phyloP scores from a whole-genome alignment of 2,797 vertebrate species.

The Sorex maritimensis region DNA sequence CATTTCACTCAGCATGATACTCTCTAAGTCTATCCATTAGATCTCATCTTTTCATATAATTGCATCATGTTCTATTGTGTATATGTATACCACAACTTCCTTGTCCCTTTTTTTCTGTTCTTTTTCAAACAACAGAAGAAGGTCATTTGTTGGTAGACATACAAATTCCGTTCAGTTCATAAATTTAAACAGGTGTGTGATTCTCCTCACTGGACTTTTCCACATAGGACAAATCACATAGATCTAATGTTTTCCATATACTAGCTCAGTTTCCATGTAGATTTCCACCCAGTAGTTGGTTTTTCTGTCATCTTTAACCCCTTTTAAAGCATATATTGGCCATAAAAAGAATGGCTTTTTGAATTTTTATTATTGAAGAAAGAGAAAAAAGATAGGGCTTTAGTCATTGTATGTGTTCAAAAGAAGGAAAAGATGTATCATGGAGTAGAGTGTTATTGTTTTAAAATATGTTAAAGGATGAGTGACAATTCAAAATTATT shows the following conservation, averaged over 20 bases:
- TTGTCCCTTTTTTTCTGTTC: too few relatives aligned
- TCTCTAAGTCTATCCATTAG: too few relatives aligned
- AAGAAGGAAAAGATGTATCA: slow-evolving; percentile 16
- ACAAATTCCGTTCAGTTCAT: background rate
- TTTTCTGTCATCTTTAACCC: background rate
- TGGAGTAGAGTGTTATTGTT: slow-evolving; percentile 27
- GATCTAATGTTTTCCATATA: slow-evolving; percentile 12
- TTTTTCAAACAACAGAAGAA: too few relatives aligned
- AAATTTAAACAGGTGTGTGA: background rate
- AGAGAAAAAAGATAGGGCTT: slow-evolving; percentile 42
- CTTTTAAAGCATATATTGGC: background rate
- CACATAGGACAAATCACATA: background rate
- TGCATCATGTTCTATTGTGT: too few relatives aligned
- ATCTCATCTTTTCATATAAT: too few relatives aligned
- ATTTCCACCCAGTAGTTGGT: background rate
- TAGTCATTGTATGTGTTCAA: slow-evolving; percentile 14
- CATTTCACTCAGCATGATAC: too few relatives aligned
- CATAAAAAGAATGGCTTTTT: background rate
- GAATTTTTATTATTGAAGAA: slow-evolving; percentile 62
- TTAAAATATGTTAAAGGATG: slow-evolving; percentile 59
- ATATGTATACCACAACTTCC: too few relatives aligned
- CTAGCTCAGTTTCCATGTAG: background rate
- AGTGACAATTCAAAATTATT: slow-evolving; percentile 52
- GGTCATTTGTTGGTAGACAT: too few relatives aligned
- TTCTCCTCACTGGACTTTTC: background rate